Conservation (phyloP, 2,113 vertebrate genomes). For the Pelobates fuscus region DNA sequence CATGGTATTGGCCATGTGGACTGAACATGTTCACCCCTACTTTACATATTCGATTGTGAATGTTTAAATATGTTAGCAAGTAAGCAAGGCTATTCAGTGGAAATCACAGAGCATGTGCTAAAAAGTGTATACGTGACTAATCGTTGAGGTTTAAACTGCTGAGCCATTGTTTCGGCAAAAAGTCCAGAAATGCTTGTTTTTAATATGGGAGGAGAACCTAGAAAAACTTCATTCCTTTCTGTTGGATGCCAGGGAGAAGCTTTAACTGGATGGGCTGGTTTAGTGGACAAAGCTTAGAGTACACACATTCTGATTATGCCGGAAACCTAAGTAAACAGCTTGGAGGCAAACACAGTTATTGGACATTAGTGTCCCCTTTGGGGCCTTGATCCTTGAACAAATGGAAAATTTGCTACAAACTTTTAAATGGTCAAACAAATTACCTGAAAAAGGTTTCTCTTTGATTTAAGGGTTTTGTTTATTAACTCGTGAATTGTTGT, state of each 20-base stretch:
- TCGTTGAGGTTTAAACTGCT: slow-evolving; percentile 5
- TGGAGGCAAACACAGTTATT: neutral
- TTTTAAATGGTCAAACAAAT: too few species aligned
- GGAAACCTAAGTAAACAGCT: neutral
- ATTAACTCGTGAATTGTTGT: too few species aligned
- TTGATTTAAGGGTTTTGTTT: too few species aligned
- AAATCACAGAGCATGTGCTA: neutral
- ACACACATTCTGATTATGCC: neutral
- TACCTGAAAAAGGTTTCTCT: too few species aligned
- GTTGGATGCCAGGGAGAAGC: neutral
- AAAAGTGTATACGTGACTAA: slow-evolving; percentile 9
- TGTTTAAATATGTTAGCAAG: neutral
- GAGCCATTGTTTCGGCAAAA: neutral
- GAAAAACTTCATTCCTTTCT: slow-evolving; percentile 39
- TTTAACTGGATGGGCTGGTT: slow-evolving; percentile 14
- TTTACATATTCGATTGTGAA: too few species aligned
- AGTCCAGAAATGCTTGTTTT: slow-evolving; percentile 22
- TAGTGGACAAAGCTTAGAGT: slow-evolving; percentile 23
- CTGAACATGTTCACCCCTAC: too few species aligned
- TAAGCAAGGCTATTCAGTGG: neutral
- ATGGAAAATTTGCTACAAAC: too few species aligned
- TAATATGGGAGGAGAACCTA: neutral
- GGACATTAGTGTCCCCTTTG: neutral
- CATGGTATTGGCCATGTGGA: too few species aligned
- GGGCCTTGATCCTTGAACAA: neutral